Conservation (phyloP, 2,797 vertebrate genomes). For the Enteromius anoplus region DNA sequence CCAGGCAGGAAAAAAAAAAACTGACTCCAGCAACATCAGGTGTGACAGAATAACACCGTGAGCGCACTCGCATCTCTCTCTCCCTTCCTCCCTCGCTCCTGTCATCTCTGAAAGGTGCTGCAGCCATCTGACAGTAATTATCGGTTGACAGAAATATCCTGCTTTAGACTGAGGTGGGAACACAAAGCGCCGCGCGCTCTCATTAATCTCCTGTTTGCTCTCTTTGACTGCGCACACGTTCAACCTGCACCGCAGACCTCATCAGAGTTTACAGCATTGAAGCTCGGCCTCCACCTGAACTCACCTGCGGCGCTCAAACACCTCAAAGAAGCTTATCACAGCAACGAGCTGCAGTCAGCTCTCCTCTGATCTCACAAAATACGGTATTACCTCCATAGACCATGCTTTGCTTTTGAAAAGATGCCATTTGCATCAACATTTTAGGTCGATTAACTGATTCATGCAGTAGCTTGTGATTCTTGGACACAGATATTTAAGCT, state of each 20-base stretch:
- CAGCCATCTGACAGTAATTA: conserved; percentile 95
- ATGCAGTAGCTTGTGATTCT: not conserved
- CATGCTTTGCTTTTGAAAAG: not conserved
- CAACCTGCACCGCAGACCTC: conserved; percentile 81
- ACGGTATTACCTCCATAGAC: no score
- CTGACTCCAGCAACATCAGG: conserved; percentile 73
- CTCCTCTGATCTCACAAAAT: not conserved
- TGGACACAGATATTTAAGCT: not conserved
- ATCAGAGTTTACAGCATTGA: conserved; percentile 74
- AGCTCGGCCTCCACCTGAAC: conserved; percentile 71
- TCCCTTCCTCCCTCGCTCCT: conserved; percentile 68
- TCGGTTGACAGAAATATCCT: conserved; percentile 96
- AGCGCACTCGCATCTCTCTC: conserved; percentile 67
- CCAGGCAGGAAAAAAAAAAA: conserved; percentile 62
- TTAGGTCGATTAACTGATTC: not conserved
- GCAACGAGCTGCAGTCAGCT: not conserved
- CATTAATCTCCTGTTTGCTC: conserved; percentile 89
- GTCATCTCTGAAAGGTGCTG: conserved; percentile 86
- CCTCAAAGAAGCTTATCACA: conserved; percentile 29
- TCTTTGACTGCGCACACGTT: conserved; percentile 79
- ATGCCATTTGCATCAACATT: not conserved
- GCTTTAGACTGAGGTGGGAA: conserved; percentile 92
- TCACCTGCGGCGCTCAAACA: conserved; percentile 67
- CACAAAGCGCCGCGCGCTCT: conserved; percentile 86
- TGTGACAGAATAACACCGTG: conserved; percentile 76